phyloP scores from a whole-genome alignment of 2,888 invertebrate genomes.

The Glaucopsyche alexis region DNA sequence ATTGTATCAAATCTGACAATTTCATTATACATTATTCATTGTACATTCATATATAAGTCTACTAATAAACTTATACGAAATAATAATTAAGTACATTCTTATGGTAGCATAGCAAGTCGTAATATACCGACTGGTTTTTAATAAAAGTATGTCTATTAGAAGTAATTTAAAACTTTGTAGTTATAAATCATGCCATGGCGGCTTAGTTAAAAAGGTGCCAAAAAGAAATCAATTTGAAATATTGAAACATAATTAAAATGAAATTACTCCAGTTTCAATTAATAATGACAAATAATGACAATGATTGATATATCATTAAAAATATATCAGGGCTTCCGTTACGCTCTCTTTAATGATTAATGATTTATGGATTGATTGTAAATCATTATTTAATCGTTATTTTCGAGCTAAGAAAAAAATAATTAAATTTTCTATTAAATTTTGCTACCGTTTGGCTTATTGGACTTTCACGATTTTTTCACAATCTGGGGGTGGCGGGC shows the following conservation, averaged over 20 bases:
- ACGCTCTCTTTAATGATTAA: conserved; percentile 66
- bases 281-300: conserved; percentile 41
- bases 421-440: no score
- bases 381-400: conserved; percentile 39
- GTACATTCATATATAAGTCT: no score
- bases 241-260: conserved; percentile 35
- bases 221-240: conserved; percentile 29
- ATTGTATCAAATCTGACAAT: no score
- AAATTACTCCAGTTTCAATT: conserved; percentile 54
- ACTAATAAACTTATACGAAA: neutral
- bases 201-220: conserved; percentile 27
- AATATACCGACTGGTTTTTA: neutral
- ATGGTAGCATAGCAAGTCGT: neutral
- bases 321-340: conserved; percentile 57
- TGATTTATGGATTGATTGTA: conserved; percentile 52
- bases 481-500: no score
- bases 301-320: conserved; percentile 50
- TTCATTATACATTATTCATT: no score
- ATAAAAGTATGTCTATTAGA: conserved; percentile 13
- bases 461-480: neutral
- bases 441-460: conserved; percentile 18
- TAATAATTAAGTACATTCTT: neutral
- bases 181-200: conserved; percentile 9
- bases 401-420: neutral
- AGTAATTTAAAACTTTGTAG: neutral